Percentiles rank a stretch among this genome's conserved stretches.
Evolutionary conservation across 2,113 vertebrate species (phyloP).

Genomic region (Centropristis striata): DNA sequence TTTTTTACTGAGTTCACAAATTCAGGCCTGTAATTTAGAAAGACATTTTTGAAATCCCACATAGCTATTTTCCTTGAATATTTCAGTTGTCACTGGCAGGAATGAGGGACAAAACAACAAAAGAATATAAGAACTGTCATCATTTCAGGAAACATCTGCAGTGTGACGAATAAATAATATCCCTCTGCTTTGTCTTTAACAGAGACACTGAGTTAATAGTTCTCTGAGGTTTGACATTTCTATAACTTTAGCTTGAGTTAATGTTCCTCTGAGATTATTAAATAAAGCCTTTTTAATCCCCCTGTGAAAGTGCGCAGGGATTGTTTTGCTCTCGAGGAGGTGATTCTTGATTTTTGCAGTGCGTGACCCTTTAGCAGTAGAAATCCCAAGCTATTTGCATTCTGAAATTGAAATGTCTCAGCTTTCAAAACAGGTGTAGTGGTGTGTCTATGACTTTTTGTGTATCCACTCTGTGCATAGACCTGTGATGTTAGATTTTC

Average conservation of each 20-base stretch:
- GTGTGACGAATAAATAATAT: not conserved
- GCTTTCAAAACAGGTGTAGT: constrained; percentile 41
- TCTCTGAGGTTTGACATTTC: constrained; percentile 14
- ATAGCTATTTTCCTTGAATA: not conserved
- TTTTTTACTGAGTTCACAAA: constrained; percentile 1
- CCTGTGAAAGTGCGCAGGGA: constrained; percentile 8
- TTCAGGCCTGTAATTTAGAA: not conserved
- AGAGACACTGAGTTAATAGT: not conserved
- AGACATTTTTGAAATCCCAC: not conserved
- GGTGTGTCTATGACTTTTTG: constrained; percentile 17
- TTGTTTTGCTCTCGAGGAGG: constrained; percentile 27
- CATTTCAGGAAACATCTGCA: not conserved
- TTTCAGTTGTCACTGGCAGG: not conserved
- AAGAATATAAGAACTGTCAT: not conserved
- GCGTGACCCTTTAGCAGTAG: constrained; percentile 35
- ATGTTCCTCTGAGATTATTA: constrained; percentile 16
- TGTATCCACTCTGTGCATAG: not conserved
- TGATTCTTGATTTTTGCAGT: constrained; percentile 33
- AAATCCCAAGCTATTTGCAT: constrained; percentile 44
- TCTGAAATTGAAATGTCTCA: constrained; percentile 62
- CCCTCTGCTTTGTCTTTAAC: not conserved
- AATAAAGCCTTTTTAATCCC: constrained; percentile 15
- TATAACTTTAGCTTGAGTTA: not conserved
- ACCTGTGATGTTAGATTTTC: constrained; percentile 34
- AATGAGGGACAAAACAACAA: not conserved